A percentile compares a stretch with the other conserved stretches of the same genome.
phyloP scores from a whole-genome alignment of 2,113 vertebrate species.

The Pycnonotus jocosus region DNA sequence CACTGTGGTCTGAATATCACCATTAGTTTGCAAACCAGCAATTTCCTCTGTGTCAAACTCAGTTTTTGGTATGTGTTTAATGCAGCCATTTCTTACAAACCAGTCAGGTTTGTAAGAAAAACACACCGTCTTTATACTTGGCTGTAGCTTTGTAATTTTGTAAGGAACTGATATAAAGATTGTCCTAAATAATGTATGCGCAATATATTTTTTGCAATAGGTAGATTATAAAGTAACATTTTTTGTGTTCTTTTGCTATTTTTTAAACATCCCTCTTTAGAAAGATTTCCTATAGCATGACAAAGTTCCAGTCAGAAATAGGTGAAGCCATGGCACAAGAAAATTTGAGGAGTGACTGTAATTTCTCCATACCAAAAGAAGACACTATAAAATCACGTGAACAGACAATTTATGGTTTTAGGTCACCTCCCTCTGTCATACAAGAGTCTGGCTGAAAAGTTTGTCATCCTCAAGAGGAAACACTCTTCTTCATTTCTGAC shows the following conservation, averaged over 20 bases:
- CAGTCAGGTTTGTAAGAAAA: background rate
- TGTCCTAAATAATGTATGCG: background rate
- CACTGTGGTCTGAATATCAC: background rate
- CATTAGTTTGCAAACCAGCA: background rate
- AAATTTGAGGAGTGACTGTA: background rate
- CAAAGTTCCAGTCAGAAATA: background rate
- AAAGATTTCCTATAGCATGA: background rate
- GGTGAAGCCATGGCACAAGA: background rate
- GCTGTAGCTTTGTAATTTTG: background rate
- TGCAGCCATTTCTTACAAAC: background rate
- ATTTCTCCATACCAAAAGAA: background rate
- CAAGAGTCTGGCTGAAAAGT: background rate
- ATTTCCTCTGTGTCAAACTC: background rate
- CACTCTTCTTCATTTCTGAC: background rate
- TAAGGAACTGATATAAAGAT: background rate
- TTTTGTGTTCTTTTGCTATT: background rate
- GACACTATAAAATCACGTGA: background rate
- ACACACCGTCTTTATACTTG: background rate
- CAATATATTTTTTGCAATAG: background rate
- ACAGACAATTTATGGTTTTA: background rate
- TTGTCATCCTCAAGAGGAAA: background rate
- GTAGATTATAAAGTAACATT: background rate
- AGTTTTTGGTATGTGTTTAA: background rate
- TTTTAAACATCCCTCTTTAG: background rate
- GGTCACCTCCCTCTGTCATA: background rate